Evolutionary conservation across 2,113 vertebrate genomes (phyloP), one percentile per base, ranked within the genome.

Genomic region (Ploceus nigricollis): DNA sequence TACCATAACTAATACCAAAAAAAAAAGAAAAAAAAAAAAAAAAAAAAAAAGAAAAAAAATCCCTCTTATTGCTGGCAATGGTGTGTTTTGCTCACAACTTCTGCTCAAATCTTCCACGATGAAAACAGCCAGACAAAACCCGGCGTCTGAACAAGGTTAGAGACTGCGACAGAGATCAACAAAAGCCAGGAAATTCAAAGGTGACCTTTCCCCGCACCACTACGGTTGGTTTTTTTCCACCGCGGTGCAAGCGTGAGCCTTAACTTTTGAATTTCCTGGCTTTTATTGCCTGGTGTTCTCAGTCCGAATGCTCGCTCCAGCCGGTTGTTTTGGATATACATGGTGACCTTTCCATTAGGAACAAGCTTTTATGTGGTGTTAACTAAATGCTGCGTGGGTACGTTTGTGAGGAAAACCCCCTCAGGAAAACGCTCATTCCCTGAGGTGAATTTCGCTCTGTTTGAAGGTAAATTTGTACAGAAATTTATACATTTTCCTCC

Each of bases 101-200:
- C 22, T 54, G 78, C 68, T 95, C 48, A 82, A 58, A 66, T 28
- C 87, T 94, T 96, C 89, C 85, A 11, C 80, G 70, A 86, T 89
- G 83, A 68, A 92, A 96, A 94, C 69, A 75, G 57, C 77, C 82
- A n/a, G 96, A 95, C 94, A 94, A 87, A 97, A 79, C 84, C 83
- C 83, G 56, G 83, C 15, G 42, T 86, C 96, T 95, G 84, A 97
- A 42, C 91, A 87, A 84, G 86, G 84, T 89, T 92, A 91, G 77
- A 97, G 93, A 13, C 92, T 88, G 83, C 40, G 86, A 78, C 95
- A 97, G 81, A 93, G 93, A 94, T 96, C 96, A 97, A 94, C 96
- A 97, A 96, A 97, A 97, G 97, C 83, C 97, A 98, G 98, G 97
- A 98, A 98, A 98, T 92, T 94, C 95, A 94, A 77, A 91, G 93